Conservation (phyloP, 64 coral and sea anemone species). For the Montipora sp. region DNA sequence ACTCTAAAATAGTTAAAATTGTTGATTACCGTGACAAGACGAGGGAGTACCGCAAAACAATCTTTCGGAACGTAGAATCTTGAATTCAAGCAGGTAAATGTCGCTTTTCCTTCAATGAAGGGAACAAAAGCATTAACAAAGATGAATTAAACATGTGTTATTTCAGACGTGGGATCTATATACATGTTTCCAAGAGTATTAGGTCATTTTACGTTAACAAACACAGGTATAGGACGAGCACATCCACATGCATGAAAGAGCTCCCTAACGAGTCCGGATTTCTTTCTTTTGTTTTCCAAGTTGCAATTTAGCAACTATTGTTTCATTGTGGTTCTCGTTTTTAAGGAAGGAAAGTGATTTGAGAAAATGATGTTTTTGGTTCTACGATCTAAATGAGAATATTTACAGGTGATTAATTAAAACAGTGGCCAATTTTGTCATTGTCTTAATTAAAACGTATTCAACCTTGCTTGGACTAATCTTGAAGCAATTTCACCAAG, state of each 20-base stretch:
- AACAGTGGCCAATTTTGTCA: too few relatives aligned
- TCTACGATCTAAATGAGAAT: too few relatives aligned
- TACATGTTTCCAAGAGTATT: background rate
- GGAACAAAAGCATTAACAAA: background rate
- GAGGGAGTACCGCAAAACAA: background rate
- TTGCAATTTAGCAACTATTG: background rate
- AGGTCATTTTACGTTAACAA: background rate
- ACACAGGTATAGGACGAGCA: conserved; percentile 30
- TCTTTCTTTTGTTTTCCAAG: too few relatives aligned
- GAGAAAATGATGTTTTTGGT: too few relatives aligned
- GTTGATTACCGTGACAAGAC: background rate
- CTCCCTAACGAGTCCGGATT: background rate
- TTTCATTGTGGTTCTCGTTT: background rate
- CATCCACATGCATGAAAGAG: background rate
- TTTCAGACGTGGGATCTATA: background rate
- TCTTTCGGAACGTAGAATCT: background rate
- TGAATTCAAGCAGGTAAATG: background rate
- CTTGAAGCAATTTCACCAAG: too few relatives aligned
- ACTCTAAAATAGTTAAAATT: background rate
- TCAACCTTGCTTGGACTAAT: too few relatives aligned
- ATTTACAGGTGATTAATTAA: too few relatives aligned
- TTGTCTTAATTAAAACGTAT: too few relatives aligned
- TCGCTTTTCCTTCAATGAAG: background rate
- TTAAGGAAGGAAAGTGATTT: too few relatives aligned
- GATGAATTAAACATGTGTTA: conserved; percentile 10